Evolutionary conservation across 2,797 vertebrate genomes (phyloP).

Genomic region (Tapirus indicus): DNA sequence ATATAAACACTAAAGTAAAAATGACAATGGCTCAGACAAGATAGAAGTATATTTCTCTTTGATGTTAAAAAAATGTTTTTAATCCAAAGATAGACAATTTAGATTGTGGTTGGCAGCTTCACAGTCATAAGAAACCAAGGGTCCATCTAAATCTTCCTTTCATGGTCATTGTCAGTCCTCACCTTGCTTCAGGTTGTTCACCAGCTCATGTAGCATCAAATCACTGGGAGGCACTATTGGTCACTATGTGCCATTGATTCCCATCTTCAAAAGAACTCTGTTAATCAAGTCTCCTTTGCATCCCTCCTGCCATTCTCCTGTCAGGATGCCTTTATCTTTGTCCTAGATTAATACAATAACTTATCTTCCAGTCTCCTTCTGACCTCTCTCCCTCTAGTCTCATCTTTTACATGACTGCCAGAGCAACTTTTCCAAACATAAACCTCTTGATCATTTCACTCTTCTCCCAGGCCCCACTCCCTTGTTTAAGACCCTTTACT

Average conservation of each 20-base stretch:
- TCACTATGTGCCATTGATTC: neutral
- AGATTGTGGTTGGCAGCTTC: neutral
- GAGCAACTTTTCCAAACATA: neutral
- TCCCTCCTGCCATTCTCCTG: neutral
- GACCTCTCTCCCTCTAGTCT: neutral
- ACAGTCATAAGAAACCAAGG: neutral
- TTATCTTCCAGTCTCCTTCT: neutral
- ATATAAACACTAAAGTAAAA: neutral
- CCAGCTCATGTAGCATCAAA: neutral
- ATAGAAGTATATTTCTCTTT: neutral
- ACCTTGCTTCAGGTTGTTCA: neutral
- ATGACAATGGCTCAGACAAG: neutral
- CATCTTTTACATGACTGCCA: neutral
- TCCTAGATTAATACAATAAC: neutral
- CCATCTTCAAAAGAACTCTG: neutral
- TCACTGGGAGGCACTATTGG: neutral
- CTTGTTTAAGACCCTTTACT: neutral
- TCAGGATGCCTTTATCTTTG: neutral
- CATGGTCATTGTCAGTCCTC: neutral
- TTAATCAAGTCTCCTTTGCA: neutral
- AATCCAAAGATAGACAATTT: neutral
- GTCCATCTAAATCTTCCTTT: neutral
- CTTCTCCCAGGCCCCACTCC: fast-evolving
- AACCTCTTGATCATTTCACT: neutral
- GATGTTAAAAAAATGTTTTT: neutral